Conservation (phyloP, 2,113 vertebrate genomes). For the human region DNA sequence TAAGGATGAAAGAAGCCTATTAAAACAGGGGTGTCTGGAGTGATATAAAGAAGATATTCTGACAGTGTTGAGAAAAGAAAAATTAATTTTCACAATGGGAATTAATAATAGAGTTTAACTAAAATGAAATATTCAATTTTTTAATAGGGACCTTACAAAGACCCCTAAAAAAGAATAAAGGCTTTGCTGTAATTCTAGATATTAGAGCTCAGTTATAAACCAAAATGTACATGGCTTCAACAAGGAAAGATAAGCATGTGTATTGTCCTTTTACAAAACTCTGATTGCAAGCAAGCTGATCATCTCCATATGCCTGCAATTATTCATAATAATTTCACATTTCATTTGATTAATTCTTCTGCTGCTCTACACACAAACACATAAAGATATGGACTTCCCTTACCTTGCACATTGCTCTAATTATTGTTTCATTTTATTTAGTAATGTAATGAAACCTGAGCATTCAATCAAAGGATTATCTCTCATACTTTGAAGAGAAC, state of each 20-base stretch:
- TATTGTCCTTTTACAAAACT: constrained; percentile 62
- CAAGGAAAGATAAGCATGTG: constrained; percentile 61
- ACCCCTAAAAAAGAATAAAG: background rate
- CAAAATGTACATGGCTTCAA: constrained; percentile 35
- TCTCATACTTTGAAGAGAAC: constrained; percentile 59
- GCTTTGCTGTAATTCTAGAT: constrained; percentile 14
- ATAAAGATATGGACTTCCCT: constrained; percentile 59
- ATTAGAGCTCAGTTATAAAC: background rate
- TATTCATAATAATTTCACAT: constrained; percentile 77
- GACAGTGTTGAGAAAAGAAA: too few relatives aligned
- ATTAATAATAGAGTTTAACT: too few relatives aligned
- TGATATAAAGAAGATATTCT: too few relatives aligned
- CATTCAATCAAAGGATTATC: constrained; percentile 74
- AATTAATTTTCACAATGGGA: too few relatives aligned
- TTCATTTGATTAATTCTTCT: constrained; percentile 79
- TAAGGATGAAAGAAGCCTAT: too few relatives aligned
- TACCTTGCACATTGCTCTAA: constrained; percentile 71
- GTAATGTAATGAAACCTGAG: constrained; percentile 65
- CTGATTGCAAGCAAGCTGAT: constrained; percentile 75
- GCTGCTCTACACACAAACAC: constrained; percentile 66
- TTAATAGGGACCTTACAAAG: background rate
- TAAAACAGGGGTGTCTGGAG: too few relatives aligned
- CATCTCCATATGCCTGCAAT: constrained; percentile 79
- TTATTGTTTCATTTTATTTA: constrained; percentile 78
- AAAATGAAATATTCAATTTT: constrained; percentile 41